phyloP scores from a whole-genome alignment of 2,888 invertebrate species.

The Coelinius sp. region DNA sequence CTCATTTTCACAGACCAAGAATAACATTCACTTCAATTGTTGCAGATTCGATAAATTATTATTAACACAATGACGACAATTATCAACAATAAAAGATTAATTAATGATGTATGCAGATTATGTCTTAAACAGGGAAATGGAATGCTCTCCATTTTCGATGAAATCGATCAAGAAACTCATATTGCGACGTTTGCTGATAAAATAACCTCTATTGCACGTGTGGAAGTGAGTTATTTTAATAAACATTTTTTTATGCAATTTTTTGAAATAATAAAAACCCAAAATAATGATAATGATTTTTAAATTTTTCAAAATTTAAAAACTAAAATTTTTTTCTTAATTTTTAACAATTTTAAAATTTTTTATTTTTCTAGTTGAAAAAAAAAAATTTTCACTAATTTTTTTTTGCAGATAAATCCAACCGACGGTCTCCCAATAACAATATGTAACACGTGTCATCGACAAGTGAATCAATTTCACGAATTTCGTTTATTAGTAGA shows the following conservation, averaged over 20 bases:
- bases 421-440: conserved; percentile 56
- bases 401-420: conserved; percentile 49
- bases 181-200: conserved; percentile 48
- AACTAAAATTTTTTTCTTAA: no score
- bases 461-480: conserved; percentile 55
- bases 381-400: neutral
- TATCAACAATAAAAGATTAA: conserved; percentile 21
- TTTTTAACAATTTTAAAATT: no score
- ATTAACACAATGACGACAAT: neutral
- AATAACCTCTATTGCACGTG: conserved; percentile 57
- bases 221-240: conserved; percentile 53
- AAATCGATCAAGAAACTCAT: conserved; percentile 32
- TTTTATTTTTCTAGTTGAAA: no score
- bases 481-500: conserved; percentile 58
- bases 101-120: conserved; percentile 58
- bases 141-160: conserved; percentile 55
- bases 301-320: no score
- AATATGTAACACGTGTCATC: conserved; percentile 54
- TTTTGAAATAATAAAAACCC: no score
- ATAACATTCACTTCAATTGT: no score
- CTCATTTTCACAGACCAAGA: neutral
- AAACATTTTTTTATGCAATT: no score
- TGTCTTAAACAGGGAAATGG: conserved; percentile 54
- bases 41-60: neutral
- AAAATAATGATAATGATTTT: no score